These are phyloP conservation scores for Meganola albula DNA, from an alignment of 2,888 invertebrate genomes.

Conservation along the genomic window DNA sequence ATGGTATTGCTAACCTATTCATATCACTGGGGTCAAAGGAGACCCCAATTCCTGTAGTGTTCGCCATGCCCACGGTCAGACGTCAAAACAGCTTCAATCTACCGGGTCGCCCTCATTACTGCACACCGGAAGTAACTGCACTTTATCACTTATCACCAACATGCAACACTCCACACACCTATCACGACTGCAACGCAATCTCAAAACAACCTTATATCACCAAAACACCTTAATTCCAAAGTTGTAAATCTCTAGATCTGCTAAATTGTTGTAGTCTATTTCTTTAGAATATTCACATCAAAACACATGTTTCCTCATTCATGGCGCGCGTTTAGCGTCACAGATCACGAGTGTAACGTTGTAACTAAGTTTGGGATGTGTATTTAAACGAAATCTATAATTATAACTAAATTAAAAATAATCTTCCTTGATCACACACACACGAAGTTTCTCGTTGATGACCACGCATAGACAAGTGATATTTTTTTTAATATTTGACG, in stretches of 20 bases:
- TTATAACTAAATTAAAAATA: slow-evolving; percentile 65
- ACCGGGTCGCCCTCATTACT: slow-evolving; percentile 51
- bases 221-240: slow-evolving; percentile 25
- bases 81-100: slow-evolving; percentile 34
- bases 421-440: slow-evolving; percentile 65
- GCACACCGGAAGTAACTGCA: slow-evolving; percentile 49
- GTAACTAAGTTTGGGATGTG: slow-evolving; percentile 51
- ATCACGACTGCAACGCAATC: slow-evolving; percentile 27
- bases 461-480: slow-evolving; percentile 55
- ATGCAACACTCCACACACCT: slow-evolving; percentile 23
- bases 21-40: slow-evolving; percentile 84
- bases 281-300: slow-evolving; percentile 66
- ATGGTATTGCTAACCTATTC: slow-evolving; percentile 65
- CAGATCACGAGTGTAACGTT: slow-evolving; percentile 44
- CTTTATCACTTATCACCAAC: slow-evolving; percentile 45
- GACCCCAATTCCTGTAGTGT: slow-evolving; percentile 79
- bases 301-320: slow-evolving; percentile 71
- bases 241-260: slow-evolving; percentile 35
- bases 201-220: slow-evolving; percentile 26
- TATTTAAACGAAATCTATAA: slow-evolving; percentile 60
- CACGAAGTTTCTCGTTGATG: slow-evolving; percentile 64
- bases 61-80: slow-evolving; percentile 57
- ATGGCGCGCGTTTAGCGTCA: slow-evolving; percentile 44
- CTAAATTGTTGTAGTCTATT: slow-evolving; percentile 67
- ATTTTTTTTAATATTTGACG: slow-evolving; percentile 58